phyloP scores from a whole-genome alignment of 2,888 invertebrate genomes.

The Rhogogaster chlorosoma region DNA sequence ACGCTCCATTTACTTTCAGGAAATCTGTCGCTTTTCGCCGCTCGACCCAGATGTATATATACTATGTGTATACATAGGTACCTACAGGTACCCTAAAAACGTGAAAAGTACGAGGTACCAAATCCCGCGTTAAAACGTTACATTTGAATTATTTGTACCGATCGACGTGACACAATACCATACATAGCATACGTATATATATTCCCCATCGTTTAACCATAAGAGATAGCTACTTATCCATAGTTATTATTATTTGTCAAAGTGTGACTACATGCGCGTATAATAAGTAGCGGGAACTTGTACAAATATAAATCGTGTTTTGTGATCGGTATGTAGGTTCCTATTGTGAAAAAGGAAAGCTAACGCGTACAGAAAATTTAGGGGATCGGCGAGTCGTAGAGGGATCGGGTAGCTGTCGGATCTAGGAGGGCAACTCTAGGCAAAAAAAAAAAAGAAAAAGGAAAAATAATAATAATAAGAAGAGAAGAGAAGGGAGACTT shows the following conservation, averaged over 20 bases:
- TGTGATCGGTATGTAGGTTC: slow-evolving; percentile 43
- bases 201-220: neutral
- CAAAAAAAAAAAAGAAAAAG: neutral
- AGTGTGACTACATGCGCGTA: neutral
- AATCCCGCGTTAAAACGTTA: neutral
- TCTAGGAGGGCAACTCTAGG: slow-evolving; percentile 6
- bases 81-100: neutral
- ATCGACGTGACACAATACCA: neutral
- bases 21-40: slow-evolving; percentile 30
- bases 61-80: neutral
- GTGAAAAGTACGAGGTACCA: neutral
- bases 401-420: neutral
- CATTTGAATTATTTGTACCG: neutral
- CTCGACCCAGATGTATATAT: neutral
- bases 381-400: neutral
- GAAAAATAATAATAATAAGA: neutral
- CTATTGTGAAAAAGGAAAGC: slow-evolving; percentile 44
- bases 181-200: neutral
- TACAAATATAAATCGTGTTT: slow-evolving; percentile 44
- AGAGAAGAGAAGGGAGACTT: neutral
- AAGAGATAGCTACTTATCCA: neutral
- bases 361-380: slow-evolving; percentile 24
- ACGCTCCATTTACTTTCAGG: slow-evolving; percentile 31
- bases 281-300: neutral
- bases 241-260: neutral